Evolutionary conservation across 2,888 invertebrate species (phyloP).

Genomic region (Hydrotaea cyrtoneurina): DNA sequence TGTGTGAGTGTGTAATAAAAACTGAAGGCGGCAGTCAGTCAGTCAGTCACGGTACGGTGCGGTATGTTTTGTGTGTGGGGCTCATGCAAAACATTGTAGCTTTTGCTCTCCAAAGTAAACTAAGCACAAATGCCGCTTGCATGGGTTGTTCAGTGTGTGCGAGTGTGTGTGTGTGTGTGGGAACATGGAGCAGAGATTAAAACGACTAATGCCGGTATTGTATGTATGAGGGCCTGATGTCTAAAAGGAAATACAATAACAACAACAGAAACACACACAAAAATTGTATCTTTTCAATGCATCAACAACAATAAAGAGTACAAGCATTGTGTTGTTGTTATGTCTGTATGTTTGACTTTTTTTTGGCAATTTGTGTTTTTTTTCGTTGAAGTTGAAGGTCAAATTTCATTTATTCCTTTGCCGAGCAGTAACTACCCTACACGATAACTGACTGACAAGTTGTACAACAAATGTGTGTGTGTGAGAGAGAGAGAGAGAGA

Average conservation of each 20-base stretch:
- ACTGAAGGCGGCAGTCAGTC: too few relatives aligned
- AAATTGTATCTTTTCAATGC: constrained; percentile 36
- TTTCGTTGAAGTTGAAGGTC: constrained; percentile 65
- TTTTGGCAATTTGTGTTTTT: constrained; percentile 48
- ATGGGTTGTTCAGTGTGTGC: neutral
- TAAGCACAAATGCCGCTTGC: neutral
- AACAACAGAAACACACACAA: constrained; percentile 12
- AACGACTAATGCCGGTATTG: constrained; percentile 59
- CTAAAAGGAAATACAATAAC: neutral
- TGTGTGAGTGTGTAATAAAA: too few relatives aligned
- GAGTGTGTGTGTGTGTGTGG: neutral
- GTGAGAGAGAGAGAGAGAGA: too few relatives aligned
- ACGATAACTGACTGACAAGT: neutral
- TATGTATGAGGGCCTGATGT: neutral
- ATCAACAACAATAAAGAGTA: constrained; percentile 21
- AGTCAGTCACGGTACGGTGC: too few relatives aligned
- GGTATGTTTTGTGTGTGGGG: constrained; percentile 29
- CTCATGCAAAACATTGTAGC: constrained; percentile 42
- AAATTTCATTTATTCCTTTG: constrained; percentile 49
- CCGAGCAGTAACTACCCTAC: neutral
- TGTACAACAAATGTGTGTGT: too few relatives aligned
- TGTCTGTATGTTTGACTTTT: constrained; percentile 18
- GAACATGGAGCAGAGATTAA: constrained; percentile 13
- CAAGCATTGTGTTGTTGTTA: constrained; percentile 12
- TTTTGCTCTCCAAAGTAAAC: constrained; percentile 39